phyloP scores from a whole-genome alignment of 2,888 invertebrate species.

The Ennomos erosarius region DNA sequence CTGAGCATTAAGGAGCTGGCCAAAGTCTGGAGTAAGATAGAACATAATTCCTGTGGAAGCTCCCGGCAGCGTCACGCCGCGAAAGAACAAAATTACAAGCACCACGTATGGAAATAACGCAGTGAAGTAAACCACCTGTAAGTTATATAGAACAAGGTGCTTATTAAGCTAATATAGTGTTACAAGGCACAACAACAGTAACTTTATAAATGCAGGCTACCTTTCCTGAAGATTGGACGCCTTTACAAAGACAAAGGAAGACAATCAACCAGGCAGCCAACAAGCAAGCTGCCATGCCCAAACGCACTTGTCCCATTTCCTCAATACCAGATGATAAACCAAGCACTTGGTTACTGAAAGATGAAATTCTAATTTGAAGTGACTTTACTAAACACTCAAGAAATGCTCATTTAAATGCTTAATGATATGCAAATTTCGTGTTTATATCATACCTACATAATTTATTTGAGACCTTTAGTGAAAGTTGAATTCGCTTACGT shows the following conservation, averaged over 20 bases:
- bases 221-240: constrained; percentile 92
- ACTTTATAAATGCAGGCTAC: constrained; percentile 49
- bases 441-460: constrained; percentile 12
- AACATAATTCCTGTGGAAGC: constrained; percentile 91
- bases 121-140: constrained; percentile 90
- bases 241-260: constrained; percentile 91
- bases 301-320: constrained; percentile 87
- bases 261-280: constrained; percentile 92
- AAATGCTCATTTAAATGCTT: not conserved
- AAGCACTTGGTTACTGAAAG: constrained; percentile 86
- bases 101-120: constrained; percentile 91
- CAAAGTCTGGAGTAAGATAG: constrained; percentile 92
- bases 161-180: not conserved
- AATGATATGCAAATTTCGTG: constrained; percentile 17
- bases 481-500: constrained; percentile 77
- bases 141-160: constrained; percentile 15
- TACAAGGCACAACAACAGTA: not conserved
- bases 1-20: constrained; percentile 89
- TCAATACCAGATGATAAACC: constrained; percentile 90
- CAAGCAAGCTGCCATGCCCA: constrained; percentile 90
- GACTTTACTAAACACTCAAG: constrained; percentile 4
- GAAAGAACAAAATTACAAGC: constrained; percentile 89
- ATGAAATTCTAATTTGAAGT: constrained; percentile 30
- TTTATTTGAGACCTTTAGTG: constrained; percentile 12
- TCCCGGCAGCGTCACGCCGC: constrained; percentile 92